Evolutionary conservation across 2,113 vertebrate species (phyloP), one percentile per base, ranked within the genome.

Genomic region (Equus quagga): DNA sequence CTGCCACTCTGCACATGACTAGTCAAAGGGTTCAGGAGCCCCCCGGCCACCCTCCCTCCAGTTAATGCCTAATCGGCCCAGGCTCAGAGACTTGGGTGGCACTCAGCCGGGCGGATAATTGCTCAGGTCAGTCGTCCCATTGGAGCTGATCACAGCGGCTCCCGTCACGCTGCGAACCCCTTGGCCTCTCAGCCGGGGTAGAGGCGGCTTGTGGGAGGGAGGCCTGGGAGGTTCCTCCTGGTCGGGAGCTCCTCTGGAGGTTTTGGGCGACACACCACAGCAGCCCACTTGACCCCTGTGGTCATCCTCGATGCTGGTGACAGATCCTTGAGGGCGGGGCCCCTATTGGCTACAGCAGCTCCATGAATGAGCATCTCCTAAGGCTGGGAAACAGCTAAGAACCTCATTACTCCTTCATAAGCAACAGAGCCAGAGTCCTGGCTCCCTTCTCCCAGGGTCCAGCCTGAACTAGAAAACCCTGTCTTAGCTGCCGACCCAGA

Each of bases 11-110:
- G 1, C 95, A 97, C 97, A 84, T 94, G 97, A 96, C 73, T 93
- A 75, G 73, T 96, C 98, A 97, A 96, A 98, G 97, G 26, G n/a
- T 49, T 75, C 4, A 1, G 99, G 99, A 64, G 98, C 99, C 0
- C 98, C 11, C 99, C 98, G 0, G 93, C 98, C 2, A 99, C 96
- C 0, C 96, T 98, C 0, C 96, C 96, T 0, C 97, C 62, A 4
- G 95, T 97, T 97, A 98, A 99, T 99, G 99, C 98, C 99, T 0
- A 99, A 99, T 0, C 98, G 69, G 0, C 98, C 98, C 0, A 69
- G 95, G 85, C 96, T 73, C 41, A 2, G 85, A 89, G 86, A 49
- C 89, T 41, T 51, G 95, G 56, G 67, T 1, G 2, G 87, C 73
- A 62, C 18, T 85, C 96, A 95, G 73, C n/a, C 97, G 92, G 44